Percentiles rank a stretch among this genome's conserved stretches.
Evolutionary conservation across 1,140 invertebrate genomes (phyloP).

Genomic region (Temnothorax nylanderi): DNA sequence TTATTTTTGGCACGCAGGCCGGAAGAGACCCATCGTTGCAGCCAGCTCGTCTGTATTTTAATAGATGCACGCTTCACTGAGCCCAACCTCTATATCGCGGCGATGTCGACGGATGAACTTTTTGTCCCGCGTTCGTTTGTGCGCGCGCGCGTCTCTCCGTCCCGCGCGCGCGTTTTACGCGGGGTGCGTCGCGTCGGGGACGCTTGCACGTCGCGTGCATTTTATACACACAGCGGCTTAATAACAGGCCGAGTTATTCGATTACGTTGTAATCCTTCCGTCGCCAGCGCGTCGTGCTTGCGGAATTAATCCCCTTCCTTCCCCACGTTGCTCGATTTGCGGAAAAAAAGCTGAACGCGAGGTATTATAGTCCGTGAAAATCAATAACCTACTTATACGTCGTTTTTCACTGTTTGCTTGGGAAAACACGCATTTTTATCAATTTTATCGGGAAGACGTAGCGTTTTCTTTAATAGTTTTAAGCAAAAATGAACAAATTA

Average conservation of each 20-base stretch:
- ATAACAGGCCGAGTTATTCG: slow-evolving; percentile 48
- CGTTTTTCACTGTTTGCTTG: slow-evolving; percentile 24
- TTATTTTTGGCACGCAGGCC: slow-evolving; percentile 60
- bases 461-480: not conserved
- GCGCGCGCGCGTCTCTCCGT: slow-evolving; percentile 15
- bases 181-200: slow-evolving; percentile 50
- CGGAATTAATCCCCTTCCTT: slow-evolving; percentile 47
- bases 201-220: slow-evolving; percentile 31
- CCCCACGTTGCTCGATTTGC: slow-evolving; percentile 35
- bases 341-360: slow-evolving; percentile 31
- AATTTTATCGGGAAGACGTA: not conserved
- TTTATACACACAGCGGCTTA: slow-evolving; percentile 41
- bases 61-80: slow-evolving; percentile 58
- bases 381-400: slow-evolving; percentile 56
- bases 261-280: slow-evolving; percentile 57
- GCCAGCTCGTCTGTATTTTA: slow-evolving; percentile 57
- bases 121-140: slow-evolving; percentile 51
- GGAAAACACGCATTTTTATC: slow-evolving; percentile 1
- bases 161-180: slow-evolving; percentile 46
- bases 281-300: slow-evolving; percentile 41
- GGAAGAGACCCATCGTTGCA: slow-evolving; percentile 54
- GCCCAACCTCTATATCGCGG: slow-evolving; percentile 50
- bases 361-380: slow-evolving; percentile 54
- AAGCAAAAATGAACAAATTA: not conserved
- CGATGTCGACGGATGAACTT: slow-evolving; percentile 60